Base-by-base conservation (phyloP, 2,797 vertebrate species). In the Pteronotus mesoamericanus region DNA sequence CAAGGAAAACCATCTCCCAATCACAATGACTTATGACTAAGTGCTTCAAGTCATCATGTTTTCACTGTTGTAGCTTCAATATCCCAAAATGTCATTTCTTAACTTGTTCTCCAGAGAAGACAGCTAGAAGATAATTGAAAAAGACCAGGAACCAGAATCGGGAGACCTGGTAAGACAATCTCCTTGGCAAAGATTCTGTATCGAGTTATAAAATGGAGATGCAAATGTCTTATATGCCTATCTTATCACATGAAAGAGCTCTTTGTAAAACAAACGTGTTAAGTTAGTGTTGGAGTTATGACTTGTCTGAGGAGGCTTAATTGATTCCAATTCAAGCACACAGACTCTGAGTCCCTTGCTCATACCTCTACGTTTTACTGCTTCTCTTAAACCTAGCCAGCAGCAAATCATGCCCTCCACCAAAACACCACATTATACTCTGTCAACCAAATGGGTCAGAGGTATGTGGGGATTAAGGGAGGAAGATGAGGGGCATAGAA, bases 11-110 rank as follows among this genome's bases (percentile, higher is more conserved):
- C 78, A 86, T 69, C 89, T 86, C 34, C 83, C 83, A 53, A 64
- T 95, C 92, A 91, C 86, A 46, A 10, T 97, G 96, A 98, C 92
- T 95, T 96, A 96, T 9, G 64, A 83, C 95, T 93, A 84, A 93
- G 79, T 71, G 91, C 88, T 95, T 83, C 48, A 92, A 96, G 90
- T 22, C 64, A 86, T 66, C 71, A 34, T 57, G 29, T 61, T 96
- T 96, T 86, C 57, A 80, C 61, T 96, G 89, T 85, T 84, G 68
- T 22, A 87, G 59, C 79, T 93, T 94, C 93, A 91, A 18, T 94
- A 96, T 95, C 95, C 93, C 92, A 92, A 94, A 95, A 97, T 57
- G 69, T 46, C 42, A 89, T 96, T 89, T 89, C 53, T 95, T 89
- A 53, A 86, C 64, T 96, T 93, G 44, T 89, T 93, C 66, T 96